A percentile compares a stretch with the other conserved stretches of the same genome.
phyloP scores from a whole-genome alignment of 1,140 invertebrate species.

The Ptiloglossa arizonensis region DNA sequence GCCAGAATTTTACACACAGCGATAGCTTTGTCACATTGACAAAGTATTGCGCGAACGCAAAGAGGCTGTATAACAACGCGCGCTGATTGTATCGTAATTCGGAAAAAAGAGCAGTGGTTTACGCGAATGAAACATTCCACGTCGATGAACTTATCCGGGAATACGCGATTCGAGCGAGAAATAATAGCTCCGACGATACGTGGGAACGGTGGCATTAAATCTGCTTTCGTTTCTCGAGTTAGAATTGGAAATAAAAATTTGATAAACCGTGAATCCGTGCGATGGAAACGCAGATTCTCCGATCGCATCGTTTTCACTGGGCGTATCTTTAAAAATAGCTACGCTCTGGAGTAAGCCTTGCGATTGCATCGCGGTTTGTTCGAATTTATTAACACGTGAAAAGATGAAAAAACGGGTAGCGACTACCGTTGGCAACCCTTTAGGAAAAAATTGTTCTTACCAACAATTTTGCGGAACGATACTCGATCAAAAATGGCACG shows the following conservation, averaged over 20 bases:
- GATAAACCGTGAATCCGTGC: slow-evolving; percentile 9
- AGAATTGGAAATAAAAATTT: slow-evolving; percentile 24
- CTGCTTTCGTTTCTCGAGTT: background rate
- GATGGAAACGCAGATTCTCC: background rate
- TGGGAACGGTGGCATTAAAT: slow-evolving; percentile 22
- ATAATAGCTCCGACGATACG: background rate
- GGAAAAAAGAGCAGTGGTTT: background rate
- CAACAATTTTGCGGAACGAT: too few relatives aligned
- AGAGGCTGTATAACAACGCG: background rate
- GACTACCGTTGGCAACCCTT: too few relatives aligned
- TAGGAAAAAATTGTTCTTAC: too few relatives aligned
- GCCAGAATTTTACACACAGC: background rate
- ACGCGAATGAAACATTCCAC: background rate
- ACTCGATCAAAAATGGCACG: too few relatives aligned
- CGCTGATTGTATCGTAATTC: background rate
- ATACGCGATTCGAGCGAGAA: background rate
- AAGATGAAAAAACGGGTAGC: too few relatives aligned
- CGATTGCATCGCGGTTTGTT: background rate
- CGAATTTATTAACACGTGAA: too few relatives aligned
- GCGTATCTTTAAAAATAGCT: background rate
- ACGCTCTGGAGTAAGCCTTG: background rate
- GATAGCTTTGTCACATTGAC: background rate
- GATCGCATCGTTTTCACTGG: background rate
- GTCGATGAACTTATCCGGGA: background rate
- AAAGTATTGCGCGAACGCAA: background rate